Evolutionary conservation across 2,888 invertebrate species (phyloP), one percentile per base, ranked within the genome.

Genomic region (Aelia acuminata): DNA sequence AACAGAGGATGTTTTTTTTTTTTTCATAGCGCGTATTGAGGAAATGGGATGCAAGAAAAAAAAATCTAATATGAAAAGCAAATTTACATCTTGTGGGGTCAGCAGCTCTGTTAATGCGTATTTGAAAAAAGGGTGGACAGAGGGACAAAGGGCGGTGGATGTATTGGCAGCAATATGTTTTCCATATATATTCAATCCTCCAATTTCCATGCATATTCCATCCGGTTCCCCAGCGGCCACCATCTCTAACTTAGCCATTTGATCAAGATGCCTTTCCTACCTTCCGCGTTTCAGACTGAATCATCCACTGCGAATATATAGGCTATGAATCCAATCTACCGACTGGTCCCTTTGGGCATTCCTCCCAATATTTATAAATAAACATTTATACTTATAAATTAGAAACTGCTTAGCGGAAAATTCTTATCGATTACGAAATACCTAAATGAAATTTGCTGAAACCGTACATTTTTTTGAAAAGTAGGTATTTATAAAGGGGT

Each of bases 161-260:
- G n/a, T 80, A 80, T 80, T 80, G n/a, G 80, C 39, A 47, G 80
- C 80, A 80, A 80, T 80, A 80, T 80, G 80, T 80, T 80, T 80
- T 80, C 80, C 80, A 80, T 80, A 80, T 80, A 80, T 80, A 80
- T 80, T 80, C 80, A 80, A 80, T 80, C 80, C 80, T 43, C 80
- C 80, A 80, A 80, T 80, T 80, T 80, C 80, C 80, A 80, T 80
- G 80, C 80, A 80, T 80, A 80, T 80, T 80, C 80, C 80, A 39
- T 80, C 43, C 3, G 43, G 80, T 43, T 20, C 80, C 63, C 13
- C 13, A 15, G n/a, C n/a, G 43, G 43, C 80, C 15, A n/a, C 43
- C 43, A 39, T 31, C 22, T 47, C 43, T 47, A 47, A 80, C 43
- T 80, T 80, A 22, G 80, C 80, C 43, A 80, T 80, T 47, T 80